phyloP scores from a whole-genome alignment of 1,140 invertebrate species.

The Diuraphis noxia region DNA sequence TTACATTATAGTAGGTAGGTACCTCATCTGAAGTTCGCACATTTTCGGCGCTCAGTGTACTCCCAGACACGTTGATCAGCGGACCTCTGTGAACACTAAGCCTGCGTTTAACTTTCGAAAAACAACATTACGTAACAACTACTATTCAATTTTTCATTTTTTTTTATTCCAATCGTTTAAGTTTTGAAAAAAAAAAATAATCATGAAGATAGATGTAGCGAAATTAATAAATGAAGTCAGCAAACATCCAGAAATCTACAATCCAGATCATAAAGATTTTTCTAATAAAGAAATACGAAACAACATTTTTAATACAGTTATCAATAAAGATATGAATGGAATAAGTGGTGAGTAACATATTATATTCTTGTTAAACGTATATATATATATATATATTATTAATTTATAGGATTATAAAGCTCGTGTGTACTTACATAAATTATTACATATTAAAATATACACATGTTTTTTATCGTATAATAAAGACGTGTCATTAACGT shows the following conservation, averaged over 20 bases:
- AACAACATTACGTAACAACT: not conserved
- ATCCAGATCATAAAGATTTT: constrained; percentile 2
- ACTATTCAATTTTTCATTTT: not conserved
- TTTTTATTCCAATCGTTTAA: not conserved
- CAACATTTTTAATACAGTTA: not conserved
- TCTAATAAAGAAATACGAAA: not conserved
- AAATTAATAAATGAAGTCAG: not conserved
- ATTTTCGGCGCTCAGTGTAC: constrained; percentile 25
- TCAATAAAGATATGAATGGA: not conserved
- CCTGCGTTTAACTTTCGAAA: not conserved
- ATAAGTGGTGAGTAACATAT: not conserved
- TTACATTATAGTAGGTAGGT: not conserved
- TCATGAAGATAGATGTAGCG: not conserved
- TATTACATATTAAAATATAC: not conserved
- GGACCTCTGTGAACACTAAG: not conserved
- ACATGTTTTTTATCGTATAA: not conserved
- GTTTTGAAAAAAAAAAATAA: not conserved
- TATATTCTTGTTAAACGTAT: not conserved
- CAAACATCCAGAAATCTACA: constrained; percentile 5
- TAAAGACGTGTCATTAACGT: too few relatives aligned
- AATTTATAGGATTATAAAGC: not conserved
- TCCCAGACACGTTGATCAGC: not conserved
- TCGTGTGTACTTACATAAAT: not conserved
- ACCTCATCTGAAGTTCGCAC: not conserved
- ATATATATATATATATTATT: not conserved